A percentile compares a stretch with the other conserved stretches of the same genome.
phyloP scores from a whole-genome alignment of 2,113 vertebrate species.

The Oreocharis arfaki region DNA sequence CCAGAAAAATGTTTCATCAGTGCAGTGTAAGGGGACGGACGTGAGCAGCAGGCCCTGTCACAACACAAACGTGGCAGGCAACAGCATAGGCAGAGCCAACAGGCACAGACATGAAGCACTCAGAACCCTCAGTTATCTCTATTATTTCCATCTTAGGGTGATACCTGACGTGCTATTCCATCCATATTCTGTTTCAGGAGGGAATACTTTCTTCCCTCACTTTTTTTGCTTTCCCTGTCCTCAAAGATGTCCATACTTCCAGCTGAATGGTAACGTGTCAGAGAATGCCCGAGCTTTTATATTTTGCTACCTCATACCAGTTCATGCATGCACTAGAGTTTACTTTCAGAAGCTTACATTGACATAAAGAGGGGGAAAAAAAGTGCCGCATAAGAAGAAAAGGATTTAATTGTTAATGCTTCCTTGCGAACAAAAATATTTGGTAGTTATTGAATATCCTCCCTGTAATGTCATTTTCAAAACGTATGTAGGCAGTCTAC shows the following conservation, averaged over 20 bases:
- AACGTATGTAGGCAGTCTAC: background rate
- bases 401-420: background rate
- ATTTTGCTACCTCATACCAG: background rate
- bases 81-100: background rate
- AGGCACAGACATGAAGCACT: slow-evolving; percentile 15
- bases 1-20: slow-evolving; percentile 5
- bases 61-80: background rate
- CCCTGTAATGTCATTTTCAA: background rate
- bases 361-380: background rate
- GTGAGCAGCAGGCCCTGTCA: background rate
- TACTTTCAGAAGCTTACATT: background rate
- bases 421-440: background rate
- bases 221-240: background rate
- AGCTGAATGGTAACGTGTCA: background rate
- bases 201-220: background rate
- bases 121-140: background rate
- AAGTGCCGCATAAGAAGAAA: background rate
- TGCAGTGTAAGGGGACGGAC: background rate
- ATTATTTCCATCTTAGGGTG: background rate
- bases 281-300: background rate
- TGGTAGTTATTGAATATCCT: background rate
- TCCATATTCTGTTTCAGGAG: background rate
- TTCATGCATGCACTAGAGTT: slow-evolving; percentile 4
- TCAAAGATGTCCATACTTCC: background rate
- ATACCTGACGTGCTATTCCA: background rate